phyloP scores from a whole-genome alignment of 1,140 invertebrate genomes.

The Druon quercuslanigerum region DNA sequence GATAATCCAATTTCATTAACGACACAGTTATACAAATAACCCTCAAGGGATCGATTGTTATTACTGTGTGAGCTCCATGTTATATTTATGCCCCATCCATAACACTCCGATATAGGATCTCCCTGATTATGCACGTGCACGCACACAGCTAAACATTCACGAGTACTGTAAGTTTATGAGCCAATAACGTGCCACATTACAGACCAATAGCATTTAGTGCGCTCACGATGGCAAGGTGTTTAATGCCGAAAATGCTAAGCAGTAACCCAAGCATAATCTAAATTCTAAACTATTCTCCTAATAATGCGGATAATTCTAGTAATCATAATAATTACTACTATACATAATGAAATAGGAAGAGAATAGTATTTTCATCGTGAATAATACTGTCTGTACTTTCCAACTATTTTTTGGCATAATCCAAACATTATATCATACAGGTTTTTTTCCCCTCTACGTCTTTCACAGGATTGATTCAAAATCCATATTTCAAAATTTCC shows the following conservation, averaged over 20 bases:
- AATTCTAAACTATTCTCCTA: background rate
- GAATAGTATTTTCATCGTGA: too few species aligned
- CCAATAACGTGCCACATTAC: constrained; percentile 52
- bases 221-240: constrained; percentile 44
- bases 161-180: constrained; percentile 57
- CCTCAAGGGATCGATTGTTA: constrained; percentile 51
- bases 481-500: too few species aligned
- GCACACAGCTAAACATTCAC: constrained; percentile 55
- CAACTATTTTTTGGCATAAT: too few species aligned
- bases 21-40: constrained; percentile 45
- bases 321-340: too few species aligned
- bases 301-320: background rate
- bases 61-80: constrained; percentile 51
- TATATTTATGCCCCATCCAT: constrained; percentile 50
- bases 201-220: constrained; percentile 49
- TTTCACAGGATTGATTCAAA: too few species aligned
- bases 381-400: too few species aligned
- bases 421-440: too few species aligned
- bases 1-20: constrained; percentile 54
- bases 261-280: background rate
- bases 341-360: too few species aligned
- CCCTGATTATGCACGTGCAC: constrained; percentile 56
- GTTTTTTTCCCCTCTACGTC: too few species aligned
- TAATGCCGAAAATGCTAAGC: constrained; percentile 21
- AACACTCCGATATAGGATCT: constrained; percentile 53